phyloP scores from a whole-genome alignment of 1,140 invertebrate species.

The Oryctes rhinoceros region DNA sequence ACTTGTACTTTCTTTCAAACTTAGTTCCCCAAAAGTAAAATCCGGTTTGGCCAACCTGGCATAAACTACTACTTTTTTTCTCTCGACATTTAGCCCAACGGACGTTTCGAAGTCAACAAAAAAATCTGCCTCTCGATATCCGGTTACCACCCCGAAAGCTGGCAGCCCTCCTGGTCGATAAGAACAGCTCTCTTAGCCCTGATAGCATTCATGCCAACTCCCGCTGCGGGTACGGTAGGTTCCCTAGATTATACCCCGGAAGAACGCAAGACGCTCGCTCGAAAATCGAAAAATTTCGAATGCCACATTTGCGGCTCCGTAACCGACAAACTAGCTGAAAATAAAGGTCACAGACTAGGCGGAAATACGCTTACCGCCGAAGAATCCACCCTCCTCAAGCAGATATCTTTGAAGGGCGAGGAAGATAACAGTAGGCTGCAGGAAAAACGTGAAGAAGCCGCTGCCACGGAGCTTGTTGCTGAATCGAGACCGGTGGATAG shows the following conservation, averaged over 20 bases:
- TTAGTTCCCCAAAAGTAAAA: too few species aligned
- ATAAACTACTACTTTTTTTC: neutral
- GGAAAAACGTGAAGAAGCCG: slow-evolving; percentile 31
- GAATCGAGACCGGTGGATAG: neutral
- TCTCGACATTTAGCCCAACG: slow-evolving; percentile 79
- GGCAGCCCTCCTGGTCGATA: slow-evolving; percentile 97
- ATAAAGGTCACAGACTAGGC: slow-evolving; percentile 50
- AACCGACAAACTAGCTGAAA: slow-evolving; percentile 61
- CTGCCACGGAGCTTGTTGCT: slow-evolving; percentile 32
- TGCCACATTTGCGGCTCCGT: slow-evolving; percentile 70
- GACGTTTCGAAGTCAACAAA: slow-evolving; percentile 92
- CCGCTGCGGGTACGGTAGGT: slow-evolving; percentile 87
- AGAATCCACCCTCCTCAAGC: slow-evolving; percentile 58
- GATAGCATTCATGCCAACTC: slow-evolving; percentile 94
- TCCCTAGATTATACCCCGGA: slow-evolving; percentile 87
- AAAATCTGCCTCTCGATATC: slow-evolving; percentile 98
- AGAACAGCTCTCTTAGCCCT: slow-evolving; percentile 91
- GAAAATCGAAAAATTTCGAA: slow-evolving; percentile 70
- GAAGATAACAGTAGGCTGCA: slow-evolving; percentile 52
- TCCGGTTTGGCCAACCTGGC: too few species aligned
- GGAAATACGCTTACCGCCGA: slow-evolving; percentile 62
- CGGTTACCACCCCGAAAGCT: slow-evolving; percentile 96
- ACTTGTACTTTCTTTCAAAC: too few species aligned
- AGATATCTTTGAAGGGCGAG: slow-evolving; percentile 59
- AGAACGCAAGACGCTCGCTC: slow-evolving; percentile 84